Percentiles rank a stretch among this genome's conserved stretches.
phyloP scores from a whole-genome alignment of 1,140 invertebrate genomes.

The Drosophila triauraria region DNA sequence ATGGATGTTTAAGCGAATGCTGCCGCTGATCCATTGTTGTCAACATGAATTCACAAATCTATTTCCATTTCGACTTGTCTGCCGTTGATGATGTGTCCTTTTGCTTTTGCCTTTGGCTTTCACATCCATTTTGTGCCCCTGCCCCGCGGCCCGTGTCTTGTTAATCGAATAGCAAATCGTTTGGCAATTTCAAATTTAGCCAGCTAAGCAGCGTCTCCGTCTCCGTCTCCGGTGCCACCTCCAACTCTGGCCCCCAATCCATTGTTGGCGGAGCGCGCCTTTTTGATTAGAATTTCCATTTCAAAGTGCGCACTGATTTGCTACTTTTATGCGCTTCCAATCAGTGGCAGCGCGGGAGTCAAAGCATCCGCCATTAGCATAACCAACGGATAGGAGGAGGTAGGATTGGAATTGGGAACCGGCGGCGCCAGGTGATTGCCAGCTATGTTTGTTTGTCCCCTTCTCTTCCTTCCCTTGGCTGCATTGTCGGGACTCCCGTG shows the following conservation, averaged over 20 bases:
- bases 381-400: constrained; percentile 47
- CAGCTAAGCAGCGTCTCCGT: constrained; percentile 54
- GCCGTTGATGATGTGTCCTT: constrained; percentile 33
- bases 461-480: neutral
- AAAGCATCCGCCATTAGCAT: constrained; percentile 76
- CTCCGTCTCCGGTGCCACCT: neutral
- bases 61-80: constrained; percentile 73
- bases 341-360: constrained; percentile 56
- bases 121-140: constrained; percentile 14
- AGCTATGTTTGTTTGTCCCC: constrained; percentile 57
- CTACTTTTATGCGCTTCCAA: constrained; percentile 80
- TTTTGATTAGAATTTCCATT: constrained; percentile 83
- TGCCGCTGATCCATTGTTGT: constrained; percentile 63
- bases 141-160: constrained; percentile 52
- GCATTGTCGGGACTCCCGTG: constrained; percentile 32
- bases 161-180: constrained; percentile 81
- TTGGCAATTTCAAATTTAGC: constrained; percentile 78
- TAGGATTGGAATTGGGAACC: constrained; percentile 19
- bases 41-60: constrained; percentile 79
- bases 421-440: constrained; percentile 70
- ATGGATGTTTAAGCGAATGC: constrained; percentile 39
- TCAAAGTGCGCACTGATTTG: constrained; percentile 78
- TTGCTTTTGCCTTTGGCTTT: constrained; percentile 9
- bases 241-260: neutral
- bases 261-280: constrained; percentile 31